These are phyloP conservation scores for Eunapius fragilis DNA, from an alignment of 37 sponge, comb jelly and placozoan species.

Conservation along the genomic window DNA sequence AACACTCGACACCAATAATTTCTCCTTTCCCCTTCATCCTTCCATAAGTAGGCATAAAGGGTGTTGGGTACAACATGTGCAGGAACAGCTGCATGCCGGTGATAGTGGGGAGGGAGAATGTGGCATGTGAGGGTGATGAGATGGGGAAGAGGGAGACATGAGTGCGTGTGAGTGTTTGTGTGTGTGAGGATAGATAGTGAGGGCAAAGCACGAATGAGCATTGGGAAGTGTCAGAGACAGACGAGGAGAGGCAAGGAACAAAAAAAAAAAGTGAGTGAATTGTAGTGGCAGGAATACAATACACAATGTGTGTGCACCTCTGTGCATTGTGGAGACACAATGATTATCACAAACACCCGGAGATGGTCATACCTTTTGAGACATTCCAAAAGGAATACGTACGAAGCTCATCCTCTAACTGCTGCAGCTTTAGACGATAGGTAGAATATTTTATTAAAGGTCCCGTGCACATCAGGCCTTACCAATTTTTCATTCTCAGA, in stretches of 20 bases:
- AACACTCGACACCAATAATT: constrained; percentile 42
- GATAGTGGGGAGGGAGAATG: neutral
- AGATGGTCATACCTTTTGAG: neutral
- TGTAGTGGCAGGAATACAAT: too few species aligned
- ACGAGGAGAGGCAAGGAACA: too few species aligned
- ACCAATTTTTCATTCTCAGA: constrained; percentile 7
- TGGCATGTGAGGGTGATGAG: neutral
- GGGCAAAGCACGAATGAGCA: too few species aligned
- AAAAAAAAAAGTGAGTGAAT: too few species aligned
- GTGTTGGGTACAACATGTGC: neutral
- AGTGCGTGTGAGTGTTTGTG: neutral
- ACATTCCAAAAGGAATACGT: neutral
- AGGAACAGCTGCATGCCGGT: neutral
- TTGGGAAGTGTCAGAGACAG: too few species aligned
- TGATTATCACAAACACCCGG: too few species aligned
- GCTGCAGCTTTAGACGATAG: neutral
- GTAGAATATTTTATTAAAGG: neutral
- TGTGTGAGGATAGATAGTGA: too few species aligned
- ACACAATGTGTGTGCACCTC: too few species aligned
- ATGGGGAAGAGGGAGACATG: neutral
- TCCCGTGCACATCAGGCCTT: neutral
- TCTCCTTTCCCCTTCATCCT: neutral
- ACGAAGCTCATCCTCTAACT: neutral
- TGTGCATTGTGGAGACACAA: too few species aligned
- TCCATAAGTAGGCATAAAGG: constrained; percentile 43